Conservation (phyloP, 2,797 vertebrate genomes). For the Muscicapa comitata region DNA sequence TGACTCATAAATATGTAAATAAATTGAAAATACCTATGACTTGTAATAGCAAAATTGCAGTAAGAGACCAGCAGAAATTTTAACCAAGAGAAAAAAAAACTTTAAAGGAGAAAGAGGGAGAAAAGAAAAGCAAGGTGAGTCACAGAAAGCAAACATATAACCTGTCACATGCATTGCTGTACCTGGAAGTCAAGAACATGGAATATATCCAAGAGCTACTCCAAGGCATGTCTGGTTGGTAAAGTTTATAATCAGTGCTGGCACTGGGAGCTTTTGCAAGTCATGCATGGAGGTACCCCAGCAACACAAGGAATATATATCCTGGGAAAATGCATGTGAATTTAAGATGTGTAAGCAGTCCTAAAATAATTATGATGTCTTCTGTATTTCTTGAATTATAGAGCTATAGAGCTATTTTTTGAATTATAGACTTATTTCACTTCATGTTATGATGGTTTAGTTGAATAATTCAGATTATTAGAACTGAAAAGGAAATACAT, state of each 20-base stretch:
- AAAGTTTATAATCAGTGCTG: not conserved
- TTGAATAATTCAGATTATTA: not conserved
- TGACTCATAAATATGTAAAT: not conserved
- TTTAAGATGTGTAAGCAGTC: not conserved
- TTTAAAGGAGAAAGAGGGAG: not conserved
- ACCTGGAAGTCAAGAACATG: not conserved
- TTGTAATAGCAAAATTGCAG: not conserved
- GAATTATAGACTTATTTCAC: not conserved
- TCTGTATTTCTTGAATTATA: not conserved
- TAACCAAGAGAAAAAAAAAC: not conserved
- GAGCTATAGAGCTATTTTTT: not conserved
- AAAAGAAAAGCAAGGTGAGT: not conserved
- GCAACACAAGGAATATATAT: not conserved
- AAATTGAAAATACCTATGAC: not conserved
- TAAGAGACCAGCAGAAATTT: not conserved
- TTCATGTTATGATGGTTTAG: not conserved
- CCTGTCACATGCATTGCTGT: not conserved
- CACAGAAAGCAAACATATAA: not conserved
- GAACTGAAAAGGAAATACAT: not conserved
- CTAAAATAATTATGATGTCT: not conserved
- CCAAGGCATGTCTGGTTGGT: not conserved
- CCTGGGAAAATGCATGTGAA: not conserved
- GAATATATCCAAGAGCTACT: not conserved
- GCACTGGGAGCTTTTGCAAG: not conserved
- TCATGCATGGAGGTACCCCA: not conserved